A percentile compares a stretch with the other conserved stretches of the same genome.
Conservation (phyloP, 1,140 invertebrate species). For the Pseudachorutes palmiensis region DNA sequence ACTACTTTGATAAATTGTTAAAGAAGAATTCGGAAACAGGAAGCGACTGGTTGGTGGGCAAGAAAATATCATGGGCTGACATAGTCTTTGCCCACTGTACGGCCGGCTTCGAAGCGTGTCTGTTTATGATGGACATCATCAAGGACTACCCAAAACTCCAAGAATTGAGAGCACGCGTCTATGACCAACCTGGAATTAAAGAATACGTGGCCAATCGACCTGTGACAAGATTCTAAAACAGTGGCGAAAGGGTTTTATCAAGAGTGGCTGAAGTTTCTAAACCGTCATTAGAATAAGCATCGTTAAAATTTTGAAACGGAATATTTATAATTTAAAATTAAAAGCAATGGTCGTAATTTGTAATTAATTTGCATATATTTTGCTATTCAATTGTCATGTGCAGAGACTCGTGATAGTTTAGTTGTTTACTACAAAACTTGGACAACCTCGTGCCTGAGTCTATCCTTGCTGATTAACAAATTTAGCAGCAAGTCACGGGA, state of each 20-base stretch:
- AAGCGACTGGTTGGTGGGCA: neutral
- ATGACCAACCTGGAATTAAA: constrained; percentile 1
- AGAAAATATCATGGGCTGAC: neutral
- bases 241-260: neutral
- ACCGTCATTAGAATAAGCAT: neutral
- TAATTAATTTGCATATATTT: neutral
- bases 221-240: constrained; percentile 5
- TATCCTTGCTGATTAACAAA: too few species aligned
- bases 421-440: too few species aligned
- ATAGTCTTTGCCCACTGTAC: neutral
- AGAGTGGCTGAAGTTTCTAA: neutral
- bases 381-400: too few species aligned
- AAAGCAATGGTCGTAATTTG: neutral
- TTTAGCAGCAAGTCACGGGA: too few species aligned
- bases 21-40: neutral
- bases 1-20: neutral
- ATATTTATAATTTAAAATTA: neutral
- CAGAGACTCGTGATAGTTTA: too few species aligned
- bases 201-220: constrained; percentile 4
- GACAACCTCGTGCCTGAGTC: too few species aligned
- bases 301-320: neutral
- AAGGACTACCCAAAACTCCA: neutral
- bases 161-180: neutral
- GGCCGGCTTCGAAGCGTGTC: neutral
- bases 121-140: neutral